Evolutionary conservation across 2,888 invertebrate genomes (phyloP).

Genomic region (Andrena flavipes): DNA sequence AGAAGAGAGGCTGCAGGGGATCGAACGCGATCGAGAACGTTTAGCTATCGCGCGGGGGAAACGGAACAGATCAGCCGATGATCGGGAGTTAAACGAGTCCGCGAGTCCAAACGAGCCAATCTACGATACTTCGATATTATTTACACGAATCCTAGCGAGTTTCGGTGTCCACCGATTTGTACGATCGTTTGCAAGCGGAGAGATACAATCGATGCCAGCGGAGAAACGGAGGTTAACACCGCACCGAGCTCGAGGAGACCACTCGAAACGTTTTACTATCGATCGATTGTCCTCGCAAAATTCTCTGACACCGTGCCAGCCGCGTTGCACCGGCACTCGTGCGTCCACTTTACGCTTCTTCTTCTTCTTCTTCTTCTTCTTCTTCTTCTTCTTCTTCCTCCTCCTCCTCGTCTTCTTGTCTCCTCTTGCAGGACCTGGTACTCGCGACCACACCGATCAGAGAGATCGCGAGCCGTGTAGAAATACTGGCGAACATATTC

Average conservation of each 20-base stretch:
- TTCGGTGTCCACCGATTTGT: slow-evolving; percentile 57
- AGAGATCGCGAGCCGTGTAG: slow-evolving; percentile 17
- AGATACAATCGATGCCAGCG: slow-evolving; percentile 52
- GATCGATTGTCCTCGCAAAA: slow-evolving; percentile 74
- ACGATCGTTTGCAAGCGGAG: slow-evolving; percentile 56
- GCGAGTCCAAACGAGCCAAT: slow-evolving; percentile 40
- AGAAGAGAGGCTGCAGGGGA: slow-evolving; percentile 14
- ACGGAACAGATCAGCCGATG: slow-evolving; percentile 10
- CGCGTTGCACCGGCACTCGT: slow-evolving; percentile 21
- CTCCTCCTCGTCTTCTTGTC: neutral
- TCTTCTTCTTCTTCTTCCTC: neutral
- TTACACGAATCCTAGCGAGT: slow-evolving; percentile 57
- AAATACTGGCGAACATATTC: slow-evolving; percentile 44
- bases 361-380: neutral
- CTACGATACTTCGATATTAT: slow-evolving; percentile 53
- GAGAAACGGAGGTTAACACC: slow-evolving; percentile 29
- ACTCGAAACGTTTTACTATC: slow-evolving; percentile 54
- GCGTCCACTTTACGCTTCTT: neutral
- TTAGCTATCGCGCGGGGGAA: too few species aligned
- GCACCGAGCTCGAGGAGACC: slow-evolving; percentile 50
- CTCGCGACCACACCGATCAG: slow-evolving; percentile 8
- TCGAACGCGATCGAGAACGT: neutral
- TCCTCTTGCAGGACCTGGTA: slow-evolving; percentile 18
- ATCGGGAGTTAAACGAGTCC: slow-evolving; percentile 9
- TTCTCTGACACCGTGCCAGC: slow-evolving; percentile 52